Conservation (phyloP, 2,888 invertebrate species). For the Caradrina clavipalpis region DNA sequence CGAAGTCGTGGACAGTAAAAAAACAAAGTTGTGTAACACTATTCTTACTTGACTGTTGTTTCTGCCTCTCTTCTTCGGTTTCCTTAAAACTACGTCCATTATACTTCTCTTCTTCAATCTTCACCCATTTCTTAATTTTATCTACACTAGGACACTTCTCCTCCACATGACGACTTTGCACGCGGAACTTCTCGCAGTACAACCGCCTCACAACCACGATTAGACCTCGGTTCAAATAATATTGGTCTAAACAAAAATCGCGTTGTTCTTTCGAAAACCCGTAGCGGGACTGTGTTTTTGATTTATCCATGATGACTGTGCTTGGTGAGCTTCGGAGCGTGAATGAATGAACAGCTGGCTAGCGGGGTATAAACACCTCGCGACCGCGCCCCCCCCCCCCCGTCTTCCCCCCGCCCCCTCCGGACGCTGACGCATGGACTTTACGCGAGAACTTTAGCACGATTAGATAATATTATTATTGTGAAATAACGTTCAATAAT, state of each 20-base stretch:
- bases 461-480: neutral
- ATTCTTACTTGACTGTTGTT: slow-evolving; percentile 9
- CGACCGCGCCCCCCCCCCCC: no score
- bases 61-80: neutral
- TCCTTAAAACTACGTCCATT: neutral
- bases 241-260: slow-evolving; percentile 16
- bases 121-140: slow-evolving; percentile 3
- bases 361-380: neutral
- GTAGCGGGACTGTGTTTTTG: neutral
- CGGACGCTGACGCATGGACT: neutral
- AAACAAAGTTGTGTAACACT: neutral
- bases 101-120: slow-evolving; percentile 8
- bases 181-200: neutral
- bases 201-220: neutral
- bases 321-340: neutral
- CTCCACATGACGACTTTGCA: neutral
- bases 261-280: slow-evolving; percentile 13
- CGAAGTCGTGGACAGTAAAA: no score
- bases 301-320: slow-evolving; percentile 1
- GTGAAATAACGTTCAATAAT: neutral
- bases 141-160: neutral
- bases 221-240: neutral
- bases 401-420: neutral
- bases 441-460: neutral
- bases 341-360: slow-evolving; percentile 4